phyloP scores from a whole-genome alignment of 1,140 invertebrate species.

The Cotesia glomerata region DNA sequence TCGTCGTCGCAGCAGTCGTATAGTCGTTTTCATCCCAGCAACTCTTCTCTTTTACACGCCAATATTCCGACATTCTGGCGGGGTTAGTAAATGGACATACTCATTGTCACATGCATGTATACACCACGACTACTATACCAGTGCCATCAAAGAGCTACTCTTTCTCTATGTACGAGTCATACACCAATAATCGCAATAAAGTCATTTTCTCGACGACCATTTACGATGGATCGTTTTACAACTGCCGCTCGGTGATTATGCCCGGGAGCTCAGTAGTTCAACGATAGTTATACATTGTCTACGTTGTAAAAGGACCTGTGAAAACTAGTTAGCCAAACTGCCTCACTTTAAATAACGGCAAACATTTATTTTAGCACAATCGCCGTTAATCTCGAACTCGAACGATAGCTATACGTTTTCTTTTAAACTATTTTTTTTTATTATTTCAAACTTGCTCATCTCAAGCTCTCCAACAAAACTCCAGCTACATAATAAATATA shows the following conservation, averaged over 20 bases:
- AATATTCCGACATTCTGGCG: background rate
- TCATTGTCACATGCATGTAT: background rate
- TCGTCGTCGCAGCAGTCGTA: background rate
- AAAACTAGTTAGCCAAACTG: constrained; percentile 63
- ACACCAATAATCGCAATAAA: constrained; percentile 63
- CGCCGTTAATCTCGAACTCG: background rate
- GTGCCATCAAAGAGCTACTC: no score
- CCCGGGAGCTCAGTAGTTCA: constrained; percentile 16
- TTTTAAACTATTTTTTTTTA: background rate
- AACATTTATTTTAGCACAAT: constrained; percentile 58
- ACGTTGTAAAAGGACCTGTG: constrained; percentile 39
- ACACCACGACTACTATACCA: no score
- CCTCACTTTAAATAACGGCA: constrained; percentile 57
- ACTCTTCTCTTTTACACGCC: background rate
- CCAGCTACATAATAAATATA: no score
- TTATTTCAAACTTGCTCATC: background rate
- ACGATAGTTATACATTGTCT: constrained; percentile 36
- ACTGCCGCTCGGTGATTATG: constrained; percentile 36
- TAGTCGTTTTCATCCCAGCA: background rate
- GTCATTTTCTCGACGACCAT: constrained; percentile 53
- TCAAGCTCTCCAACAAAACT: no score
- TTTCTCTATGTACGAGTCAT: constrained; percentile 3
- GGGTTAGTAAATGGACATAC: background rate
- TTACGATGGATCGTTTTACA: constrained; percentile 63
- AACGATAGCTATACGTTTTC: background rate